Evolutionary conservation across 2,113 vertebrate genomes (phyloP).

Genomic region (Hyaena hyaena): DNA sequence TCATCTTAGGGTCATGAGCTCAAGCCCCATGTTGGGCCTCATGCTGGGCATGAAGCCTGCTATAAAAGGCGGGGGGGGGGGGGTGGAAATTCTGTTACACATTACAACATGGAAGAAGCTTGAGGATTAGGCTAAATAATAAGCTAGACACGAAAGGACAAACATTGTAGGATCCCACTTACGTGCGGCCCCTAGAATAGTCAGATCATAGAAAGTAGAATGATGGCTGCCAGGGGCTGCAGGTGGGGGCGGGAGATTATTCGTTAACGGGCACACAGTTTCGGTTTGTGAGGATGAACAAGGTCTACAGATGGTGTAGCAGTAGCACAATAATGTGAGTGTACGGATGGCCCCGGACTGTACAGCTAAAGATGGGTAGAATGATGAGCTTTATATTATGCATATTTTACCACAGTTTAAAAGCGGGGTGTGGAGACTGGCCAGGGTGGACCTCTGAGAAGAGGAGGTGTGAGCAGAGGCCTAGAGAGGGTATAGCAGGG

Average conservation of each 20-base stretch:
- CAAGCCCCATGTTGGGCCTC: too few species aligned
- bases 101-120: background rate
- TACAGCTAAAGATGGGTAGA: background rate
- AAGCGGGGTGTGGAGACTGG: background rate
- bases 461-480: background rate
- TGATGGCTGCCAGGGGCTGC: background rate
- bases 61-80: too few species aligned
- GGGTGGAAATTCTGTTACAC: background rate
- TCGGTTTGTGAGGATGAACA: background rate
- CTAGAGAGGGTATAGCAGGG: fast-evolving
- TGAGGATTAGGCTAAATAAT: background rate
- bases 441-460: background rate
- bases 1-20: too few species aligned
- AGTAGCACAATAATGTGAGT: fast-evolving
- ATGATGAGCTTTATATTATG: background rate
- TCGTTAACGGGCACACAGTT: background rate
- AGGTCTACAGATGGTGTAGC: fast-evolving
- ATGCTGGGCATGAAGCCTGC: too few species aligned
- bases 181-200: background rate
- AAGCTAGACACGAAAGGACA: background rate
- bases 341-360: background rate
- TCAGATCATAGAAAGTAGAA: background rate
- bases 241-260: fast-evolving
- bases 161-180: background rate
- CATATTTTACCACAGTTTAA: background rate